These are phyloP conservation scores for Tribolium castaneum DNA, from an alignment of 1,140 invertebrate genomes.

Conservation along the genomic window DNA sequence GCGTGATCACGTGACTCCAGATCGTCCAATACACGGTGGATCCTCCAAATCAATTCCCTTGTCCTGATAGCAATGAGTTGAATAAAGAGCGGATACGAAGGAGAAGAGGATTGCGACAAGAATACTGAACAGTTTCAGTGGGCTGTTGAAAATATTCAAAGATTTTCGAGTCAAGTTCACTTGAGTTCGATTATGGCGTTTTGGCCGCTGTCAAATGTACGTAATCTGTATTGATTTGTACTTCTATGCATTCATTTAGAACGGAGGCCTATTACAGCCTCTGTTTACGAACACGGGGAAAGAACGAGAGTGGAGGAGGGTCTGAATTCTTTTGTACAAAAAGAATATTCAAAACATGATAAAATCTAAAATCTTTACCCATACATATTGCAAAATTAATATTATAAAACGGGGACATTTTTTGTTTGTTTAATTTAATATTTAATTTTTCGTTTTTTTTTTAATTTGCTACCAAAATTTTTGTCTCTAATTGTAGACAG, in stretches of 20 bases:
- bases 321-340: background rate
- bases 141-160: conserved; percentile 48
- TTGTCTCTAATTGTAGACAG: too few relatives aligned
- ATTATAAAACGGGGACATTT: too few relatives aligned
- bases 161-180: conserved; percentile 53
- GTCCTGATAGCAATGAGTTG: conserved; percentile 43
- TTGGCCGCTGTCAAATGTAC: conserved; percentile 51
- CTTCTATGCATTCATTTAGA: conserved; percentile 34
- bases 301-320: background rate
- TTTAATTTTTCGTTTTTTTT: too few relatives aligned
- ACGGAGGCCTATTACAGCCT: background rate
- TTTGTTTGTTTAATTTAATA: too few relatives aligned
- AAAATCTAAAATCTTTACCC: too few relatives aligned
- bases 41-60: conserved; percentile 57
- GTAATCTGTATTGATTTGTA: conserved; percentile 54
- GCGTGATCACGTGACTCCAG: conserved; percentile 51
- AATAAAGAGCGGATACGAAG: conserved; percentile 43
- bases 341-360: too few relatives aligned
- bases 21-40: conserved; percentile 49
- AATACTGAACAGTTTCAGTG: conserved; percentile 41
- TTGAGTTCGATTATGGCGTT: conserved; percentile 45
- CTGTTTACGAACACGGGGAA: background rate
- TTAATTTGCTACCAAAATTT: too few relatives aligned
- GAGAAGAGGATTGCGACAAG: conserved; percentile 43
- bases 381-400: too few relatives aligned